Conservation (phyloP, 2,797 vertebrate genomes). For the Ceyx erithaca region DNA sequence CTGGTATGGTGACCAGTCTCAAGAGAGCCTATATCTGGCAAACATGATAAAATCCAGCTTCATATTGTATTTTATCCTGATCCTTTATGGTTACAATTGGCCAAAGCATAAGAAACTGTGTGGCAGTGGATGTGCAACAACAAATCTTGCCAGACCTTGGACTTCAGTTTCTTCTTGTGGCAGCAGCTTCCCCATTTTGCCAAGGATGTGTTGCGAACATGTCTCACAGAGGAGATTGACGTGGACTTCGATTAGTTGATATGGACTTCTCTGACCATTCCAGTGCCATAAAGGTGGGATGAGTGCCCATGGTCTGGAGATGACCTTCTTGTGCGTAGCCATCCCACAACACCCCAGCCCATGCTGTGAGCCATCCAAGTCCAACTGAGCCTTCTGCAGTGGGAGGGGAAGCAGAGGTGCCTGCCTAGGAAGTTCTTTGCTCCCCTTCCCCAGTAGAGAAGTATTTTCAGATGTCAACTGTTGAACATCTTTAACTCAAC, state of each 20-base stretch:
- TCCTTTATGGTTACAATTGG: background rate
- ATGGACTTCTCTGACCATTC: background rate
- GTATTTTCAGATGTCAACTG: background rate
- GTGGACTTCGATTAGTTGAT: background rate
- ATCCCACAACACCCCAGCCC: rapidly evolving
- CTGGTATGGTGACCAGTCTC: background rate
- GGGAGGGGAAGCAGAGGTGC: background rate
- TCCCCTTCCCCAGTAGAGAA: background rate
- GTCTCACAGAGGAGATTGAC: background rate
- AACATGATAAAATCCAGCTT: background rate
- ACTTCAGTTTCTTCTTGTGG: background rate
- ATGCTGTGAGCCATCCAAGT: background rate
- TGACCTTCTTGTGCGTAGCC: background rate
- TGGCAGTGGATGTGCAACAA: background rate
- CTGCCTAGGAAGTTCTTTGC: background rate
- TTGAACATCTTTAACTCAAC: background rate
- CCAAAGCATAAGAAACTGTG: background rate
- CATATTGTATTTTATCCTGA: background rate
- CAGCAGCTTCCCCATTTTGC: background rate
- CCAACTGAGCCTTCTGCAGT: background rate
- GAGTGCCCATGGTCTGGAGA: background rate
- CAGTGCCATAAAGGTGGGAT: background rate
- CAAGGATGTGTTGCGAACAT: background rate
- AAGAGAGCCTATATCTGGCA: background rate
- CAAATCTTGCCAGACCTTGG: background rate